These are phyloP conservation scores for Centropyge bicolor DNA, from an alignment of 2,797 vertebrate genomes.

Conservation along the genomic window DNA sequence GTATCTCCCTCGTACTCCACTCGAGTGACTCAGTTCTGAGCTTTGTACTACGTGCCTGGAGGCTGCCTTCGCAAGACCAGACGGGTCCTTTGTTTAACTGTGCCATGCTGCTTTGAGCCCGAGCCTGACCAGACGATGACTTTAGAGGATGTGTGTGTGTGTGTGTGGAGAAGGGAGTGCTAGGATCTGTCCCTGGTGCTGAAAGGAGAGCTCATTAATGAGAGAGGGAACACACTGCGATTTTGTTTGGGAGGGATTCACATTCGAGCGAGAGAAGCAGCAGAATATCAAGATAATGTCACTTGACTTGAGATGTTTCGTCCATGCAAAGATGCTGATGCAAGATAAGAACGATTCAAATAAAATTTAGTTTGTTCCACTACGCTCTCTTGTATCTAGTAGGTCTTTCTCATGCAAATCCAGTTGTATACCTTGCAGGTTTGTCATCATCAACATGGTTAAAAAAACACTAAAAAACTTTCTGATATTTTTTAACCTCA, in stretches of 20 bases:
- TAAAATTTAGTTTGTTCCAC: not conserved
- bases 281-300: slow-evolving; percentile 1
- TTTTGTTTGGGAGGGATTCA: slow-evolving; percentile 25
- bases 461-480: not conserved
- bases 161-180: not conserved
- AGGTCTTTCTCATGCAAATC: not conserved
- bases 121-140: slow-evolving; percentile 45
- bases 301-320: not conserved
- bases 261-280: slow-evolving; percentile 3
- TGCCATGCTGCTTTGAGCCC: slow-evolving; percentile 46
- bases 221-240: slow-evolving; percentile 28
- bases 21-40: slow-evolving; percentile 45
- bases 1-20: slow-evolving; percentile 45
- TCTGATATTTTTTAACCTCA: not conserved
- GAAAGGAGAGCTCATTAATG: slow-evolving; percentile 65
- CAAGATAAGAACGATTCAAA: not conserved
- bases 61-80: slow-evolving; percentile 50
- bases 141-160: slow-evolving; percentile 19
- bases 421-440: not conserved
- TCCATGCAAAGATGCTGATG: not conserved
- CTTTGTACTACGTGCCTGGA: slow-evolving; percentile 47
- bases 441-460: not conserved
- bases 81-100: slow-evolving; percentile 53
- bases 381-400: not conserved
- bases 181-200: slow-evolving; percentile 68